These are phyloP conservation scores for Ormyrus nitidulus DNA, from an alignment of 2,888 invertebrate genomes.

Conservation along the genomic window DNA sequence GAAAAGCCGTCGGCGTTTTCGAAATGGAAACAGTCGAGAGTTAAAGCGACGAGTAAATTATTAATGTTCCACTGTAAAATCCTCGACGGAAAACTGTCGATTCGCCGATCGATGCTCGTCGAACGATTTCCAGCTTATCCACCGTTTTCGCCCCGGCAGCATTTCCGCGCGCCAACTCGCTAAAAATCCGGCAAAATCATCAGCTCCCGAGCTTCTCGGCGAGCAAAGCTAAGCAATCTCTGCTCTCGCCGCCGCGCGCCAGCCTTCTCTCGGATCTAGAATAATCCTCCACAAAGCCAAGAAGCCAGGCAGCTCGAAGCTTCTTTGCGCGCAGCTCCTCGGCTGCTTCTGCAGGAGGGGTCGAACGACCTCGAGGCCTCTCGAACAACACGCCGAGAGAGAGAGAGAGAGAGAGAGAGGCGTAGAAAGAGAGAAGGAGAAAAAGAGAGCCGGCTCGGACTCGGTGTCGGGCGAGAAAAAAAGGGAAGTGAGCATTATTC, in stretches of 20 bases:
- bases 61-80: too few species aligned
- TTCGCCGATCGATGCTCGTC: too few species aligned
- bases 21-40: too few species aligned
- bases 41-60: too few species aligned
- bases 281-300: slow-evolving; percentile 16
- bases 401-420: slow-evolving; percentile 50
- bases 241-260: too few species aligned
- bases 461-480: slow-evolving; percentile 62
- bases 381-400: slow-evolving; percentile 44
- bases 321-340: not conserved
- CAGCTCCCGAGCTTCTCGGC: too few species aligned
- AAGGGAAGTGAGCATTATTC: slow-evolving; percentile 67
- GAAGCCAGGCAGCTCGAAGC: not conserved
- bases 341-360: slow-evolving; percentile 4
- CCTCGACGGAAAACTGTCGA: too few species aligned
- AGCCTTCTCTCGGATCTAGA: too few species aligned
- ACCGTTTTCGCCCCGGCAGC: not conserved
- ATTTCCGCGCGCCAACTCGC: not conserved
- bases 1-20: not conserved
- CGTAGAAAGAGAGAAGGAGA: slow-evolving; percentile 31
- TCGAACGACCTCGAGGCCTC: slow-evolving; percentile 58
- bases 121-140: too few species aligned
- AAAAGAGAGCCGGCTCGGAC: slow-evolving; percentile 9
- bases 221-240: too few species aligned
- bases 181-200: too few species aligned